Conservation (phyloP, 2,888 invertebrate genomes). For the Morpho helenor region DNA sequence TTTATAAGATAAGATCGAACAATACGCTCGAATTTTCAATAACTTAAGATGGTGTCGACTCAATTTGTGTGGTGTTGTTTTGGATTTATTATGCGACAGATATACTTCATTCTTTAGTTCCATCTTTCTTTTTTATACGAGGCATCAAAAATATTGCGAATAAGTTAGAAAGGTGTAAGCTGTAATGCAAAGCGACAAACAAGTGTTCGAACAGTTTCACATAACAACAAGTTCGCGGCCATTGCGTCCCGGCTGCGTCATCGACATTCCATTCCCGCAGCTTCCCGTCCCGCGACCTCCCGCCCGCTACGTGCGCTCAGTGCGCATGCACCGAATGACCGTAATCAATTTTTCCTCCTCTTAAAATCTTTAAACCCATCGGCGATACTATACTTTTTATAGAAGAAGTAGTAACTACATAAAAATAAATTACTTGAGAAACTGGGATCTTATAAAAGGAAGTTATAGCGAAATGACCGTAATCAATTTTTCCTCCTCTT, state of each 20-base stretch:
- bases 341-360: conserved; percentile 53
- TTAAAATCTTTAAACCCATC: conserved; percentile 15
- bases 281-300: conserved; percentile 38
- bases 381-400: background rate
- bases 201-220: conserved; percentile 64
- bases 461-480: conserved; percentile 23
- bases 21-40: too few relatives aligned
- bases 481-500: conserved; percentile 50
- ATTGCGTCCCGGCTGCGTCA: conserved; percentile 64
- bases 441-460: too few relatives aligned
- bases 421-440: too few relatives aligned
- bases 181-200: conserved; percentile 35
- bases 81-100: too few relatives aligned
- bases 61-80: too few relatives aligned
- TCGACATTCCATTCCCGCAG: conserved; percentile 70
- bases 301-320: conserved; percentile 44
- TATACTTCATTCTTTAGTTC: too few relatives aligned
- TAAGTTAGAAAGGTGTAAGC: conserved; percentile 6
- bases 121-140: too few relatives aligned
- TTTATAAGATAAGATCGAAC: too few relatives aligned
- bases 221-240: conserved; percentile 71
- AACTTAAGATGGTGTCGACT: too few relatives aligned
- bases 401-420: too few relatives aligned
- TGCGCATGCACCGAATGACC: conserved; percentile 62
- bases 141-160: background rate